These are phyloP conservation scores for Brachypalpus laphriformis DNA, from an alignment of 2,888 invertebrate species.

Conservation along the genomic window DNA sequence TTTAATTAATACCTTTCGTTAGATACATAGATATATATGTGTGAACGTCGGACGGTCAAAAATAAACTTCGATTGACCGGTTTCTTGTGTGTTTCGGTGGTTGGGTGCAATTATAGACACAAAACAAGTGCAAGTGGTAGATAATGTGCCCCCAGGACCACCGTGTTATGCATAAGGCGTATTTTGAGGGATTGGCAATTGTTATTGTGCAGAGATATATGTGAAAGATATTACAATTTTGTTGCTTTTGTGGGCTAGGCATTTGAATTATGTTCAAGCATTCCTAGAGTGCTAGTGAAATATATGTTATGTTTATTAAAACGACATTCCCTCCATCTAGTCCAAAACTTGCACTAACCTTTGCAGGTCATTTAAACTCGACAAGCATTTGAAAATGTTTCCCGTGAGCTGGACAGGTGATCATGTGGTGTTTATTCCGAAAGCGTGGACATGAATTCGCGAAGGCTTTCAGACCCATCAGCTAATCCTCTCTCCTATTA, in stretches of 20 bases:
- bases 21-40: background rate
- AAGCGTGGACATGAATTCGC: too few species aligned
- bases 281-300: too few species aligned
- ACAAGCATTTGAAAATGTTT: too few species aligned
- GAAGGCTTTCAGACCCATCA: too few species aligned
- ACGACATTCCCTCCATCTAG: too few species aligned
- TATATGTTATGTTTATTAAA: too few species aligned
- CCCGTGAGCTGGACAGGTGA: too few species aligned
- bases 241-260: slow-evolving; percentile 33
- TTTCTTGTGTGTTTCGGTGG: slow-evolving; percentile 25
- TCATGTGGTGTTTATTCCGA: too few species aligned
- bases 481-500: too few species aligned
- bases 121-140: slow-evolving; percentile 56
- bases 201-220: slow-evolving; percentile 45
- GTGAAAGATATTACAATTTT: background rate
- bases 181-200: slow-evolving; percentile 60
- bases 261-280: slow-evolving; percentile 31
- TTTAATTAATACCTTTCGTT: slow-evolving; percentile 56
- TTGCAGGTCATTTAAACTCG: too few species aligned
- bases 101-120: slow-evolving; percentile 34
- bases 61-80: slow-evolving; percentile 60
- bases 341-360: too few species aligned
- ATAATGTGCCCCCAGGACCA: slow-evolving; percentile 55
- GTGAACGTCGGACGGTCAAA: slow-evolving; percentile 20
- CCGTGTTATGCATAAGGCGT: slow-evolving; percentile 44